Evolutionary conservation across 2,113 vertebrate genomes (phyloP).

Genomic region (Vombatus ursinus): DNA sequence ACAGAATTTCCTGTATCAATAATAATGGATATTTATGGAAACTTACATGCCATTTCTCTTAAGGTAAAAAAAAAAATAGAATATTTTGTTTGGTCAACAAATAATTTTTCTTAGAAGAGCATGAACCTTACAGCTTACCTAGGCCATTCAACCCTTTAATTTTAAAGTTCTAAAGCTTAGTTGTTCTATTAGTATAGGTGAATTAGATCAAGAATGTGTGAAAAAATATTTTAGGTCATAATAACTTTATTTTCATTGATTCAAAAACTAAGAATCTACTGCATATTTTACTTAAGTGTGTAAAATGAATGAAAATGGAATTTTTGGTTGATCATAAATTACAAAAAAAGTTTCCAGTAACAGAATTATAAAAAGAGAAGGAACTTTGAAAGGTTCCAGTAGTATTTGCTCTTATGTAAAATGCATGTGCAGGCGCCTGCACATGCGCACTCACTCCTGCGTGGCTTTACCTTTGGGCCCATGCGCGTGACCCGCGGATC

Average conservation of each 20-base stretch:
- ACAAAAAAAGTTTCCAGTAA: background rate
- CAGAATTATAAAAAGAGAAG: conserved; percentile 1
- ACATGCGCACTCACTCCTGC: conserved; percentile 83
- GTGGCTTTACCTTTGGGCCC: accelerated
- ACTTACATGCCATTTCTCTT: conserved; percentile 24
- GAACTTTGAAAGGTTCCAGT: background rate
- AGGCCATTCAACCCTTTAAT: background rate
- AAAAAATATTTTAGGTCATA: too few species aligned
- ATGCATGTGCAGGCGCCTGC: conserved; percentile 65
- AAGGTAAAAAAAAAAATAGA: conserved; percentile 72
- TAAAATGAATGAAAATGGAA: background rate
- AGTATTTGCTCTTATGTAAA: background rate
- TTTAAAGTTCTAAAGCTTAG: background rate
- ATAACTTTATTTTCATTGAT: too few species aligned
- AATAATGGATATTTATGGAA: conserved; percentile 75
- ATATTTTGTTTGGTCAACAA: background rate
- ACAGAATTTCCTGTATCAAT: conserved; percentile 74
- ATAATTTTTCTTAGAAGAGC: background rate
- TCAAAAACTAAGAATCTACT: background rate
- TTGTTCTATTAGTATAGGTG: too few species aligned
- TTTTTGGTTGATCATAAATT: background rate
- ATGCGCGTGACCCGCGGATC: accelerated
- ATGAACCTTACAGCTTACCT: background rate
- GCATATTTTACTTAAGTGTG: background rate
- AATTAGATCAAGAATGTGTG: too few species aligned